phyloP scores from a whole-genome alignment of 2,797 vertebrate genomes.

The Danio jaintianensis region DNA sequence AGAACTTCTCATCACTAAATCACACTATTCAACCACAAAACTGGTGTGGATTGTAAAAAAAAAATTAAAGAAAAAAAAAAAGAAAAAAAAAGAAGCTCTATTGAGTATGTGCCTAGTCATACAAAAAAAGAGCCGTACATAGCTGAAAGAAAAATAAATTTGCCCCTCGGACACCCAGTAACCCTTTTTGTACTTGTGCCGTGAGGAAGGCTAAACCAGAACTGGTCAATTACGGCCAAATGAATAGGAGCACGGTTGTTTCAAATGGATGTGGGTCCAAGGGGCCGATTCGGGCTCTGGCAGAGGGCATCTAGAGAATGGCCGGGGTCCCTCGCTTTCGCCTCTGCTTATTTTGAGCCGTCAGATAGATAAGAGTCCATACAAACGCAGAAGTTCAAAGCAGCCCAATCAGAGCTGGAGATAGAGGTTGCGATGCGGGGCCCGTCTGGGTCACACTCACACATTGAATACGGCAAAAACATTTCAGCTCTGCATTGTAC shows the following conservation, averaged over 20 bases:
- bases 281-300: constrained; percentile 45
- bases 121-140: not conserved
- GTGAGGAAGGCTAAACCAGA: constrained; percentile 49
- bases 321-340: constrained; percentile 47
- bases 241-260: constrained; percentile 59
- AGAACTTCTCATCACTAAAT: constrained; percentile 15
- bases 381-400: constrained; percentile 55
- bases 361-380: constrained; percentile 49
- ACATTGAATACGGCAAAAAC: constrained; percentile 48
- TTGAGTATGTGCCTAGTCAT: constrained; percentile 5
- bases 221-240: constrained; percentile 58
- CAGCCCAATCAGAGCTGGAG: constrained; percentile 61
- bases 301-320: constrained; percentile 56
- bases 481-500: constrained; percentile 57
- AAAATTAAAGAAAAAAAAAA: not conserved
- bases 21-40: constrained; percentile 70
- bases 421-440: constrained; percentile 58
- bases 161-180: constrained; percentile 29
- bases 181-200: constrained; percentile 55
- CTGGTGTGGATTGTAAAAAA: constrained; percentile 43
- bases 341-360: constrained; percentile 54
- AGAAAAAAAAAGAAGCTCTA: not conserved
- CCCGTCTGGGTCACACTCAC: constrained; percentile 53
- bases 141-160: constrained; percentile 37
- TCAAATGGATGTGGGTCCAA: constrained; percentile 54